A percentile compares a stretch with the other conserved stretches of the same genome.
These are phyloP conservation scores for Malaclemys terrapin DNA, from an alignment of 2,113 vertebrate species.

Conservation along the genomic window DNA sequence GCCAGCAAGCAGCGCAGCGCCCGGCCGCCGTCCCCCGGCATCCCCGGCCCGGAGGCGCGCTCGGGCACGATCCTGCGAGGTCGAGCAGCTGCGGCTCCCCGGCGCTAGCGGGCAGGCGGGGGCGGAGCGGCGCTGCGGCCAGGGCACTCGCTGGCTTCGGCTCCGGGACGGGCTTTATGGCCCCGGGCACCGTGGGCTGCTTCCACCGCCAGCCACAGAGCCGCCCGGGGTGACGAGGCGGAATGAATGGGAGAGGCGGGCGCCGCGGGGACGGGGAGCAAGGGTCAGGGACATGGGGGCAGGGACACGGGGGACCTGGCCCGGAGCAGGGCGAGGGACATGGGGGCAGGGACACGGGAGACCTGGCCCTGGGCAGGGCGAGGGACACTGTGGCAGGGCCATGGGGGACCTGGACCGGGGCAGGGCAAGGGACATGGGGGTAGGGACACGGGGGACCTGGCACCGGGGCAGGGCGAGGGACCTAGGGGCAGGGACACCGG, in stretches of 20 bases:
- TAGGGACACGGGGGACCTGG: background rate
- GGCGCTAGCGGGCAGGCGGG: background rate
- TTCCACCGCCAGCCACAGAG: slow-evolving; percentile 60
- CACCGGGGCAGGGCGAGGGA: background rate
- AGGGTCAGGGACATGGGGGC: background rate
- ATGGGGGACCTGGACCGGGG: background rate
- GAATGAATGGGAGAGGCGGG: slow-evolving; percentile 24
- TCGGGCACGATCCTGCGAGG: background rate
- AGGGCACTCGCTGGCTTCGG: background rate
- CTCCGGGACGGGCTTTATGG: background rate
- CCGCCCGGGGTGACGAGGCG: slow-evolving; percentile 22
- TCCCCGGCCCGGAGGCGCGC: background rate
- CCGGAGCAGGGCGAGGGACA: background rate
- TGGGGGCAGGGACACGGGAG: accelerated
- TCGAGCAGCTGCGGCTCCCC: background rate
- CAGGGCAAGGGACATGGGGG: background rate
- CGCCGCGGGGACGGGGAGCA: background rate
- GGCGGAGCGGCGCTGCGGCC: background rate
- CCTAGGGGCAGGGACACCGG: no score
- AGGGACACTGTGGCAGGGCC: background rate
- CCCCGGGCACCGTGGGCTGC: slow-evolving; percentile 76
- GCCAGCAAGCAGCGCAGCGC: slow-evolving; percentile 79
- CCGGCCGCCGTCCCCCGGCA: slow-evolving; percentile 58
- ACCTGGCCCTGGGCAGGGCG: background rate
- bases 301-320: background rate